Evolutionary conservation across 2,797 vertebrate genomes (phyloP), one percentile per base, ranked within the genome.

Genomic region (Chaenodraco wilsoni): DNA sequence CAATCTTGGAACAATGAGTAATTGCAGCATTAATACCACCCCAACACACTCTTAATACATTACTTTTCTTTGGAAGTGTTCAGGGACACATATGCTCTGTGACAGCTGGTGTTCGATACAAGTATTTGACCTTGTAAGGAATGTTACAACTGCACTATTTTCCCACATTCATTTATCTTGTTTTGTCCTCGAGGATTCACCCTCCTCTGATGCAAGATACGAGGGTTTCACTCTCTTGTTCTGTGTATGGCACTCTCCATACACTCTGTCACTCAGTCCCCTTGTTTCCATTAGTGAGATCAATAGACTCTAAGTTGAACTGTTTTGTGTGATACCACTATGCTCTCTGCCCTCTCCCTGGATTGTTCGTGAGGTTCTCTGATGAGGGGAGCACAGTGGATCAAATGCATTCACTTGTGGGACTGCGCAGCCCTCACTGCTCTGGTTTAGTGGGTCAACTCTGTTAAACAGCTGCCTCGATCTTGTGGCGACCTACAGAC

Each of bases 71-170:
- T 44, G 31, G 10, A 37, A 44, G 9, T 61, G 49, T 57, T 37
- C 8, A 40, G 1, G 5, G 41, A 37, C 31, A 51, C 19, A 44
- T 65, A 27, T 27, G 27, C 27, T 27, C 27, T 17, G 23, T 55
- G 46, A 6, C 33, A 57, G 55, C 61, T 60, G 41, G 6, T 1
- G 13, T 83, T 72, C 72, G 60, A 60, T 60, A 79, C 69, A 15
- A 78, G 41, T 44, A 45, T 73, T 51, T 67, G 37, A 59, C 55
- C 49, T 63, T 23, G 12, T 23, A 57, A 69, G 55, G 51, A 85
- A 80, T 76, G 77, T 48, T 57, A 52, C 21, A 23, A 13, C 5
- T 37, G 9, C 14, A 2, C 21, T 14, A 40, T 31, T 77, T 40
- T 37, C 40, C 19, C 40, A 33, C 67, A 72, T 71, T 79, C 37